Evolutionary conservation across 2,797 vertebrate species (phyloP), one percentile per base, ranked within the genome.

Genomic region (Anguilla anguilla): DNA sequence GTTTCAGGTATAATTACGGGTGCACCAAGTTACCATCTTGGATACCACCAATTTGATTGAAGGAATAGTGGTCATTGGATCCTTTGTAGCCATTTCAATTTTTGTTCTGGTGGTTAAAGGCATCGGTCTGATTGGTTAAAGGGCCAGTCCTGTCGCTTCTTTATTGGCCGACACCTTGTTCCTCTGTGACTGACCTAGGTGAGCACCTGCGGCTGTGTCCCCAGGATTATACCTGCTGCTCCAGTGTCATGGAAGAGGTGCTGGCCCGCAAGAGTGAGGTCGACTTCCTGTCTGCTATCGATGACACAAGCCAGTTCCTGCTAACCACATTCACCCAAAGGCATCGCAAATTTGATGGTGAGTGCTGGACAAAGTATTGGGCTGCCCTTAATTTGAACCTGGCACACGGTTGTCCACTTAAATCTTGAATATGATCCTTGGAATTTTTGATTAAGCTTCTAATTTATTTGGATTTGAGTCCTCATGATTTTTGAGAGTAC

Each of bases 211-310:
- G 96, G 55, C 95, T 97, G 89, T 98, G 97, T 92, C 97, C 97
- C 83, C 97, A 96, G 92, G 97, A 97, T 91, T 98, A 98, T 93
- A 98, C 97, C 87, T 98, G 97, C 95, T 98, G 97, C 94, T 96
- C 97, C 92, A 97, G 96, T 88, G 94, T 97, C 90, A 97, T 97
- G 93, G 97, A 98, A 94, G 97, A 97, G 91, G 97, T 95, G 0
- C 95, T 98, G 84, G 94, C 95, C 35, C 95, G 95, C 11, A 97
- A 97, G 90, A 97, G 97, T 0, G 95, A 97, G 90, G 92, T 91
- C 9, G 96, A 97, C 89, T 97, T 97, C 93, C 93, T 94, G 67
- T 94, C 94, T 84, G 94, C 97, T 35, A 90, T 97, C 0, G 97
- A 97, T 15, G 97, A 97, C 77, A 96, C 95, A 69, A 97, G 97